These are phyloP conservation scores for Nezara viridula DNA, from an alignment of 2,888 invertebrate species.

Conservation along the genomic window DNA sequence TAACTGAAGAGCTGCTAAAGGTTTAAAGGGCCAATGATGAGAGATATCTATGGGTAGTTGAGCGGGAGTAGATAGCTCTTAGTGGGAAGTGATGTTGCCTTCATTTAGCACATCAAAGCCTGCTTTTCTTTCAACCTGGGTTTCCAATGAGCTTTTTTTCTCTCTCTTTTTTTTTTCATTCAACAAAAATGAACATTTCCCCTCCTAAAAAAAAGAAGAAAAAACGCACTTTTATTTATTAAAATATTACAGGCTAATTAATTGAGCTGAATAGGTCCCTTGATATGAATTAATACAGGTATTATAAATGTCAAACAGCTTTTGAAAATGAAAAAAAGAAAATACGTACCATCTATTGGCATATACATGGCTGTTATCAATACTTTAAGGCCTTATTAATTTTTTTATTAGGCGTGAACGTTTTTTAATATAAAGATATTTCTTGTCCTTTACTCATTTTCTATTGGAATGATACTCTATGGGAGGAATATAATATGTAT, in stretches of 20 bases:
- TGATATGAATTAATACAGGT: neutral
- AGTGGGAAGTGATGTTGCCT: neutral
- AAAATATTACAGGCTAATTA: neutral
- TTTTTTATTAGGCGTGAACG: too few relatives aligned
- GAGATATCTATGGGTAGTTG: neutral
- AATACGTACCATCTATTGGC: neutral
- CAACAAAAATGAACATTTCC: neutral
- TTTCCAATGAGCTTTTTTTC: slow-evolving; percentile 25
- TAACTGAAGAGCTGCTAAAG: neutral
- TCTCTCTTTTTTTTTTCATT: neutral
- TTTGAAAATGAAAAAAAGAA: neutral
- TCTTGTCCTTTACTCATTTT: too few relatives aligned
- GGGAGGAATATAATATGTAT: too few relatives aligned
- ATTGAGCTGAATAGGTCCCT: neutral
- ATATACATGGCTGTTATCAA: neutral
- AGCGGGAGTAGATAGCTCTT: neutral
- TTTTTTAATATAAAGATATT: too few relatives aligned
- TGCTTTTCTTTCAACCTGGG: neutral
- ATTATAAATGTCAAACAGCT: neutral
- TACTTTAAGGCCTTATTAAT: too few relatives aligned
- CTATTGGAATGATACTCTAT: too few relatives aligned
- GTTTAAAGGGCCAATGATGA: neutral
- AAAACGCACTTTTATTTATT: neutral
- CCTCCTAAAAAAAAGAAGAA: too few relatives aligned
- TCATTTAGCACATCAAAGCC: slow-evolving; percentile 42